Base-by-base conservation (phyloP, 2,888 invertebrate genomes). In the Ypsolopha scabrella region DNA sequence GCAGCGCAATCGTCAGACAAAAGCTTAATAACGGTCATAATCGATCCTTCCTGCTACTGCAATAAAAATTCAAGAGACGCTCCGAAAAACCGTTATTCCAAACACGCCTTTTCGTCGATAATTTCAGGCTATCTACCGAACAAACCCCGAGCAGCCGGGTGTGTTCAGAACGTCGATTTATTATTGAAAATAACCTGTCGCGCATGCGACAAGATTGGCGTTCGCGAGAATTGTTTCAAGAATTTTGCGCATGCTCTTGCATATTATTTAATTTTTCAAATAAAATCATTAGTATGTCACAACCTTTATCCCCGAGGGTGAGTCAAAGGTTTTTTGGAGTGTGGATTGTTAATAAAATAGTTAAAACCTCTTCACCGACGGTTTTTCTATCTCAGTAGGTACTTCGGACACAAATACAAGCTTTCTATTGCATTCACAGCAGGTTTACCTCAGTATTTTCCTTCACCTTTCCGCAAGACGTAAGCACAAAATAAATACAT, bases 151-250 rank as follows among this genome's bases (percentile, higher is more conserved):
- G 24, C 2, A 4, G 24, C 24, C 24, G 24, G 24, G 24, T 24
- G 24, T 24, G 24, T 24, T 24, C 24, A 24, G 24, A 24, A 65
- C 73, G 74, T 77, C 81, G 79, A 83, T 85, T 83, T 85, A 81
- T 82, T 83, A 83, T 82, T 81, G 73, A 82, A 83, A 81, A 80
- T 75, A 76, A 72, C 65, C 72, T 68, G 74, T 72, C 76, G 73
- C 78, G 71, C 72, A 70, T 68, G 74, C 67, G 43, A 6, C 35
- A 60, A 55, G 24, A 24, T 24, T 24, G 24, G 63, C 70, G 81
- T 68, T 73, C 66, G 55, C 65, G 61, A 82, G 35, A 83, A 83
- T 83, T 82, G 75, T 71, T 72, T 74, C 33, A 75, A 72, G 70
- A 85, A 82, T 83, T 85, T 82, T 80, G 80, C 77, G 79, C 78